Conservation (phyloP, 2,113 vertebrate species). For the Gymnarchus niloticus region DNA sequence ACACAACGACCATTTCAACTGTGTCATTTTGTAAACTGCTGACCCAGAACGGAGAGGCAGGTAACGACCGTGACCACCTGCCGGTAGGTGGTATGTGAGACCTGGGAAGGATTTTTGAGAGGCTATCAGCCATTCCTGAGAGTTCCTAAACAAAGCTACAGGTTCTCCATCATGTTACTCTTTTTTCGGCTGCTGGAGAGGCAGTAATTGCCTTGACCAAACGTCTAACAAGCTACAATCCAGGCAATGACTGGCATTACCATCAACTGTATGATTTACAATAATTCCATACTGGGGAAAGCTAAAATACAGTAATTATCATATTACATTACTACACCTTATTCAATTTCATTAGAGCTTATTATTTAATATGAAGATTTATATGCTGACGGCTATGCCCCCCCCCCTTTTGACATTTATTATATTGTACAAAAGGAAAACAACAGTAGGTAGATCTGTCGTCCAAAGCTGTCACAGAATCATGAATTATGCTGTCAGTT, state of each 20-base stretch:
- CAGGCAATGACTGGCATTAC: background rate
- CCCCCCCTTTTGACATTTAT: background rate
- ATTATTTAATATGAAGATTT: constrained; percentile 4
- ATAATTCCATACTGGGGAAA: background rate
- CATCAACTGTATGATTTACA: background rate
- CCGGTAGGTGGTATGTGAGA: background rate
- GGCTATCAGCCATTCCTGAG: background rate
- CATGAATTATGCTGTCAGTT: background rate
- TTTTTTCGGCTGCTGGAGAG: background rate
- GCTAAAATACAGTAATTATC: constrained; percentile 6
- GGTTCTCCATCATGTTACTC: background rate
- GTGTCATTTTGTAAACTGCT: background rate
- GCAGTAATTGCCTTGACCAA: background rate
- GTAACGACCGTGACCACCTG: background rate
- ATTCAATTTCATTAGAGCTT: background rate
- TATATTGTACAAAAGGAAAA: background rate
- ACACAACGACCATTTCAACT: background rate
- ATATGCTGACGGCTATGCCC: background rate
- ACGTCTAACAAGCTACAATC: background rate
- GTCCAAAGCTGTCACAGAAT: background rate
- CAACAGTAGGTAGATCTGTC: background rate
- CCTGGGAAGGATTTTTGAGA: background rate
- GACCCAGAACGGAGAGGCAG: background rate
- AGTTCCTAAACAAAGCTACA: background rate
- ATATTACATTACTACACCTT: background rate